Conservation (phyloP, 2,888 invertebrate genomes). For the Seira ritae region DNA sequence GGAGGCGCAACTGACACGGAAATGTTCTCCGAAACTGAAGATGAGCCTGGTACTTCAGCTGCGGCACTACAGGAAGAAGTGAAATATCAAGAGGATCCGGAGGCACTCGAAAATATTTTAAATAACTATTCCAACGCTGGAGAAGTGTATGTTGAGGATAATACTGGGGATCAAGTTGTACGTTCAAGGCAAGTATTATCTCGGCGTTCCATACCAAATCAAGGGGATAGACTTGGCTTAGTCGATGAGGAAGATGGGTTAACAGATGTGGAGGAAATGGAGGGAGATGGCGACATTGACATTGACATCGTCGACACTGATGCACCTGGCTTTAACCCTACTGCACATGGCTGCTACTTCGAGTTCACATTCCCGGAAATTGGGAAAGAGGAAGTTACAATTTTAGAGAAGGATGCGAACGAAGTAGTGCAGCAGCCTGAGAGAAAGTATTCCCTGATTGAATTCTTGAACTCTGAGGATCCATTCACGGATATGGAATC, state of each 20-base stretch:
- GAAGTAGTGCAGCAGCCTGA: background rate
- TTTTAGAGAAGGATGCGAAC: conserved; percentile 33
- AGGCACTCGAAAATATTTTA: conserved; percentile 60
- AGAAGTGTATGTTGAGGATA: conserved; percentile 59
- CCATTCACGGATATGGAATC: conserved; percentile 44
- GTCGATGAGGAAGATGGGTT: conserved; percentile 76
- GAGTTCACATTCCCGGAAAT: background rate
- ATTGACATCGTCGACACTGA: conserved; percentile 50
- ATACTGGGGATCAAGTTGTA: conserved; percentile 59
- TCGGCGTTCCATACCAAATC: background rate
- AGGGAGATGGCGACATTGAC: conserved; percentile 75
- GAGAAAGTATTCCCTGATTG: conserved; percentile 52
- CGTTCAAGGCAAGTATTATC: conserved; percentile 42
- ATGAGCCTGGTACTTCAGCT: conserved; percentile 8
- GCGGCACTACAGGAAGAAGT: conserved; percentile 25
- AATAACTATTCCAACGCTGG: conserved; percentile 61
- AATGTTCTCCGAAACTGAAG: conserved; percentile 65
- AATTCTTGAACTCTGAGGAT: conserved; percentile 43
- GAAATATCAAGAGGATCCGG: conserved; percentile 34
- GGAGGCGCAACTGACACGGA: conserved; percentile 69
- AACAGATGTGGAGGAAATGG: conserved; percentile 77
- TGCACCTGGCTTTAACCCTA: conserved; percentile 36
- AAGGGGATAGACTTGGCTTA: too few species aligned
- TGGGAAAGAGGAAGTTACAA: conserved; percentile 38
- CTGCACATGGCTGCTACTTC: conserved; percentile 38